These are phyloP conservation scores for Siderastrea siderea DNA, from an alignment of 92 coral and sea anemone genomes.

Conservation along the genomic window DNA sequence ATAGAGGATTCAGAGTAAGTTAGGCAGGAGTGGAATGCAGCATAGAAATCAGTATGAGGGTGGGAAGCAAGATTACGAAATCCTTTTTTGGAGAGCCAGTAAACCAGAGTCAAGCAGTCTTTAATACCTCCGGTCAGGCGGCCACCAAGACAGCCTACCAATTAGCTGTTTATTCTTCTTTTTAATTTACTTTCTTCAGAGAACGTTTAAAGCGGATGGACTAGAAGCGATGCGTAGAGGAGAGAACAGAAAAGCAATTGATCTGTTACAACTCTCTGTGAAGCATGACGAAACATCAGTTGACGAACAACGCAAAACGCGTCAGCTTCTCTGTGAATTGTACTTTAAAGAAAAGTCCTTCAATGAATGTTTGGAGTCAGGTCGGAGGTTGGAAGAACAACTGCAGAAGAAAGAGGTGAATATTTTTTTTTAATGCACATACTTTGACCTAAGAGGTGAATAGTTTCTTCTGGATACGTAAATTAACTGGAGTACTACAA, in stretches of 20 bases:
- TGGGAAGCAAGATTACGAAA: too few species aligned
- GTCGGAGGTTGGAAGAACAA: constrained; percentile 3
- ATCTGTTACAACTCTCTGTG: constrained; percentile 2
- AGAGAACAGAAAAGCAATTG: constrained; percentile 14
- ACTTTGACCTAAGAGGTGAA: too few species aligned
- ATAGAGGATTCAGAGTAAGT: too few species aligned
- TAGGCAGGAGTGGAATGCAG: too few species aligned
- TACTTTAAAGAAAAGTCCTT: constrained; percentile 20
- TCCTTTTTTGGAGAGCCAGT: too few species aligned
- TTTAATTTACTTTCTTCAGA: background rate
- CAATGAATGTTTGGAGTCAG: constrained; percentile 1
- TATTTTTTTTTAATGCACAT: too few species aligned
- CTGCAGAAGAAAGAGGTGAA: background rate
- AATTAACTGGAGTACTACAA: too few species aligned
- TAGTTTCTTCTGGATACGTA: too few species aligned
- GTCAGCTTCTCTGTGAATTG: constrained; percentile 11
- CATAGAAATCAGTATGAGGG: too few species aligned
- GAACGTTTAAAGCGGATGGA: background rate
- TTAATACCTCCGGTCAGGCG: too few species aligned
- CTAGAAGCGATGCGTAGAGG: constrained; percentile 7
- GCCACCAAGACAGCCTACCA: background rate
- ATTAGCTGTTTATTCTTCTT: background rate
- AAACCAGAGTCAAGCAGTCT: too few species aligned
- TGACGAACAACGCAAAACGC: background rate
- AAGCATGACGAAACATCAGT: background rate